These are phyloP conservation scores for Tilapia sparmanii DNA, from an alignment of 2,113 vertebrate species.

Conservation along the genomic window DNA sequence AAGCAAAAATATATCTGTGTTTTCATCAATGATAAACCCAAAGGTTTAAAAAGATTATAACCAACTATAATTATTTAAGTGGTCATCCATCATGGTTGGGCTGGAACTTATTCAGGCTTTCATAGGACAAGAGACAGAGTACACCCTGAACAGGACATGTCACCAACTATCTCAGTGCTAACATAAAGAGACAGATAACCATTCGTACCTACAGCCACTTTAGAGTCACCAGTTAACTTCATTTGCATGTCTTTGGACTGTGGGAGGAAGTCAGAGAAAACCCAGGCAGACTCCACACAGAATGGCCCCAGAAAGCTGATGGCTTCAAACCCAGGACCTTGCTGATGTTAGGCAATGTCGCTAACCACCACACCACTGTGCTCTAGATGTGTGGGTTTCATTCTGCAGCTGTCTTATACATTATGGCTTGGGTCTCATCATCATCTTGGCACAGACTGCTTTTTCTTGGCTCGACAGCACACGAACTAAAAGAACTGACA, in stretches of 20 bases:
- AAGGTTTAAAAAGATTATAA: background rate
- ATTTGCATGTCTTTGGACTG: background rate
- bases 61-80: background rate
- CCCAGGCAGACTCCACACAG: accelerated
- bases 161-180: background rate
- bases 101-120: background rate
- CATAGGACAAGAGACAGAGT: background rate
- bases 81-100: background rate
- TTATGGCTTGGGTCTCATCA: background rate
- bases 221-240: background rate
- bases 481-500: background rate
- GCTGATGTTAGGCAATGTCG: accelerated
- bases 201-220: accelerated
- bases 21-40: background rate
- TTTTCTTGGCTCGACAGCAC: background rate
- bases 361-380: background rate
- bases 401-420: background rate
- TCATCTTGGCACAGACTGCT: background rate
- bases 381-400: background rate
- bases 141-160: background rate
- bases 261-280: background rate
- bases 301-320: background rate
- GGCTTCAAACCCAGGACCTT: background rate
- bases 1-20: too few species aligned
- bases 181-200: background rate